Base-by-base conservation (phyloP, 2,888 invertebrate genomes). In the Thereva nobilitata region DNA sequence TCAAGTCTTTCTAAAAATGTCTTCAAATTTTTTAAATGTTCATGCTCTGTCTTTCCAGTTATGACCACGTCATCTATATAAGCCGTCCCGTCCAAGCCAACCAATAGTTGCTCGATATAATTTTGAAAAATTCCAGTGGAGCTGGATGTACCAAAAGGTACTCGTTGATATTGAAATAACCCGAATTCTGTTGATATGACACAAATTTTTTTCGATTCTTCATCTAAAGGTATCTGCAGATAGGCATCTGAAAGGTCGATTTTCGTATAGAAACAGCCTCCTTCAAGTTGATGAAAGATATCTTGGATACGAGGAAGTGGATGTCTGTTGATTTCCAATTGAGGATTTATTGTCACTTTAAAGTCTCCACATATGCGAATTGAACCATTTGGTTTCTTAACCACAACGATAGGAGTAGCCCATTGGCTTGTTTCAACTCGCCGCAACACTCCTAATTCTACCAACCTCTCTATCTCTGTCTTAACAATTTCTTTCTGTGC, bases 281-380 rank as follows among this genome's bases (percentile, higher is more conserved):
- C 34, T 4, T 38, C 52, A 38, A 68, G 23, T 35, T 49, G 35
- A n/a, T 52, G 42, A n/a, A 68, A 38, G 44, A 68, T 34, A 6
- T 47, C 57, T 34, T 68, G 41, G 9, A 49, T 8, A 8, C 57
- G n/a, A n/a, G 68, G 64, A 47, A 47, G 8, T 10, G 47, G 47
- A 10, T 47, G 47, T 10, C 10, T 9, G 40, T 55, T 41, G 8
- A 52, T 42, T 9, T 68, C 64, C 5, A 68, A 34, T 38, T 64
- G 68, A n/a, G 59, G 9, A 41, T 68, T 68, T 12, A 68, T 38
- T 9, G 50, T 41, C 6, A 41, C 64, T 55, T 67, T 67, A 41
- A 67, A 67, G 47, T 56, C 64, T 9, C 68, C 64, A 65, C 68
- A 68, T 9, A 68, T 52, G 64, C 64, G 10, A 9, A 68, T 10